Conservation (phyloP, 53 echinoderm and acorn worm species). For the Apostichopus leukothele region DNA sequence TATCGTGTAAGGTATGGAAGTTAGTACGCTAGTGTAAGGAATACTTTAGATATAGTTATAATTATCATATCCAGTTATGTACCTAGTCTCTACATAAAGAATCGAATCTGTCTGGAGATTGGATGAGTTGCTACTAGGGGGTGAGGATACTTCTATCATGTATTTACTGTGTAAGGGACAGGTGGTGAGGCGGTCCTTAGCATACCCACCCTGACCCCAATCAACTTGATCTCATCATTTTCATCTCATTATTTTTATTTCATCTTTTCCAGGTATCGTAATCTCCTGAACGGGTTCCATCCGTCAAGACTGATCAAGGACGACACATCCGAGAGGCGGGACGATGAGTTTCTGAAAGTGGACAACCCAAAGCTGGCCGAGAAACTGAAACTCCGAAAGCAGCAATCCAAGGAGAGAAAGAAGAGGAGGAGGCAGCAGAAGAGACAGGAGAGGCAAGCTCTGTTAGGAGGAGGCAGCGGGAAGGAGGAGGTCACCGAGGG, state of each 20-base stretch:
- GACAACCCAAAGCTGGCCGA: constrained; percentile 54
- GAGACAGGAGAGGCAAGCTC: constrained; percentile 36
- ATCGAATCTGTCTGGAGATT: no score
- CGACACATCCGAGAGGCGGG: constrained; percentile 56
- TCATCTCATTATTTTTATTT: neutral
- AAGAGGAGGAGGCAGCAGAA: constrained; percentile 28
- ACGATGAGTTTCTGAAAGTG: constrained; percentile 46
- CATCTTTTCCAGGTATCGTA: constrained; percentile 55
- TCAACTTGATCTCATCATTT: neutral
- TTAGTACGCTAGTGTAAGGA: no score
- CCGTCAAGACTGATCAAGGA: constrained; percentile 68
- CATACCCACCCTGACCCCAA: no score
- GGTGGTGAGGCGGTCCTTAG: no score
- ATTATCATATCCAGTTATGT: no score
- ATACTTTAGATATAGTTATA: no score
- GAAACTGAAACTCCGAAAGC: constrained; percentile 45
- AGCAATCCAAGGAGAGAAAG: constrained; percentile 49
- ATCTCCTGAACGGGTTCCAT: constrained; percentile 72
- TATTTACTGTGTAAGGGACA: no score
- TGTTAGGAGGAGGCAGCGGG: constrained; percentile 39
- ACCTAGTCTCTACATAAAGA: no score
- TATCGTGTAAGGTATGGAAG: no score
- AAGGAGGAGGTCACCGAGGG: constrained; percentile 25
- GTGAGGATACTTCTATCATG: no score
- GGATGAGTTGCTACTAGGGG: no score